phyloP scores from a whole-genome alignment of 1,140 invertebrate species.

The Cotesia vestalis region DNA sequence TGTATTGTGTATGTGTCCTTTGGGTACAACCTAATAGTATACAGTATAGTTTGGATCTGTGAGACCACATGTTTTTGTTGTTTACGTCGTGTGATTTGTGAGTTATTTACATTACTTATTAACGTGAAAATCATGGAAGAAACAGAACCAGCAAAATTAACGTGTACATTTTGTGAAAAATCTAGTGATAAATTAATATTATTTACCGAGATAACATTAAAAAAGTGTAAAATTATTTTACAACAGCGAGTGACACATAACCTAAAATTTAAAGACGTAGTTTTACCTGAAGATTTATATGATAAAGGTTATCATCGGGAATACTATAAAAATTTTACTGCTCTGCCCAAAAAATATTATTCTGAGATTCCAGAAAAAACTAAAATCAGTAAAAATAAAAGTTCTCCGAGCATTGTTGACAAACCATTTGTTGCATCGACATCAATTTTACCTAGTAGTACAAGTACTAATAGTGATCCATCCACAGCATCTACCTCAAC shows the following conservation, averaged over 20 bases:
- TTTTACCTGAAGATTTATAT: constrained; percentile 39
- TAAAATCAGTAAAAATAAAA: constrained; percentile 16
- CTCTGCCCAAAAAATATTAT: constrained; percentile 38
- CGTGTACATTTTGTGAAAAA: neutral
- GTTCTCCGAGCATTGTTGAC: neutral
- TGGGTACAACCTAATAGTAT: neutral
- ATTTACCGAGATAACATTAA: constrained; percentile 25
- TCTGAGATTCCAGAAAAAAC: neutral
- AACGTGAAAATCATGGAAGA: neutral
- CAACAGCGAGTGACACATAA: constrained; percentile 24
- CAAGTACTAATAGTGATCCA: no score
- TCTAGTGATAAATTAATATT: constrained; percentile 1
- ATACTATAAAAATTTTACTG: constrained; percentile 39
- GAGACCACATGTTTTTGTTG: no score
- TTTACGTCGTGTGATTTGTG: no score
- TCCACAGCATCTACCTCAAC: neutral
- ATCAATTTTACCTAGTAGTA: neutral
- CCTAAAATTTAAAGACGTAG: constrained; percentile 34
- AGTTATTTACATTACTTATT: no score
- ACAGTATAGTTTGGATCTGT: neutral
- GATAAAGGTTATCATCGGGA: constrained; percentile 36
- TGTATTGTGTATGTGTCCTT: neutral
- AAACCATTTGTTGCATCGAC: neutral
- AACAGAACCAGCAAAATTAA: neutral
- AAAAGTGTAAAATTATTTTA: constrained; percentile 28